These are phyloP conservation scores for Popillia japonica DNA, from an alignment of 1,140 invertebrate species.

Conservation along the genomic window DNA sequence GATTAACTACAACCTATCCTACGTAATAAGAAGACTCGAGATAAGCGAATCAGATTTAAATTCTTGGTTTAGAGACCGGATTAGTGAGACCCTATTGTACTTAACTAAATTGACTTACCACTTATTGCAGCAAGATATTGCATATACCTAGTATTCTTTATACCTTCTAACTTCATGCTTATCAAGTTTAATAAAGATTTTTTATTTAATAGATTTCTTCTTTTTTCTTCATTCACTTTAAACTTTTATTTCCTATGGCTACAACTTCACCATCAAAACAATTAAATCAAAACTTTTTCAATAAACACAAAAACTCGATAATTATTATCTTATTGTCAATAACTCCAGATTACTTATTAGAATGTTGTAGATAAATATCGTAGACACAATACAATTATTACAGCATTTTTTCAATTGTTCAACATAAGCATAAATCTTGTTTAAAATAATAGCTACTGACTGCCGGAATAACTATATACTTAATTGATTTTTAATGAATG, in stretches of 20 bases:
- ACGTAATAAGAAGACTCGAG: too few relatives aligned
- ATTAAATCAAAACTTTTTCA: neutral
- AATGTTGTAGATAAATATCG: neutral
- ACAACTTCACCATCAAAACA: neutral
- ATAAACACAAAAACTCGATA: conserved; percentile 6
- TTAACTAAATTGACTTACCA: conserved; percentile 22
- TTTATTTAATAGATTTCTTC: too few relatives aligned
- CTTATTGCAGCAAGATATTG: conserved; percentile 22
- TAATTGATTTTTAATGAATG: too few relatives aligned
- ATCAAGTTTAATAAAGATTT: neutral
- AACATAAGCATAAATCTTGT: too few relatives aligned
- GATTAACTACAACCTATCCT: too few relatives aligned
- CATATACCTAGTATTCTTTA: conserved; percentile 38
- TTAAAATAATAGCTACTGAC: too few relatives aligned
- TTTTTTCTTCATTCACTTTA: neutral
- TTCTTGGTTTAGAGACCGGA: too few relatives aligned
- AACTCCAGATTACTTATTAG: neutral
- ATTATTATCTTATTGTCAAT: neutral
- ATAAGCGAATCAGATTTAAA: too few relatives aligned
- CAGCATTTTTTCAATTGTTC: too few relatives aligned
- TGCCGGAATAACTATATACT: too few relatives aligned
- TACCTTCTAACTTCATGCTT: conserved; percentile 12
- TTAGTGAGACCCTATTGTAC: too few relatives aligned
- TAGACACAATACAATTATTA: neutral
- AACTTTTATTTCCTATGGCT: neutral